Conservation (phyloP, 2,797 vertebrate genomes). For the Cercopithecus petaurista region DNA sequence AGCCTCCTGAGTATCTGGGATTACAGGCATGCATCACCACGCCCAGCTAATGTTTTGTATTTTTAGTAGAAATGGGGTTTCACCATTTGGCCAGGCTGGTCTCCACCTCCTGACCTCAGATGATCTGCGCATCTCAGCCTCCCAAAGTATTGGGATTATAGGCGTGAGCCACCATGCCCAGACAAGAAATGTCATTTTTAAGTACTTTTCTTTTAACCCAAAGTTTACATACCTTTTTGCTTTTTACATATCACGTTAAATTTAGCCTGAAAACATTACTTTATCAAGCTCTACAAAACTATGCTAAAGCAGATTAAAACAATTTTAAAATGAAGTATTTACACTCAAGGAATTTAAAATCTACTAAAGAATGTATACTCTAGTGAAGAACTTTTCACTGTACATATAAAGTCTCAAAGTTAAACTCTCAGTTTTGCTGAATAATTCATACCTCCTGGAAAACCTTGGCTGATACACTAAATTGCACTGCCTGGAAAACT, state of each 20-base stretch:
- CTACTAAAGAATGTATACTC: background rate
- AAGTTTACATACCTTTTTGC: background rate
- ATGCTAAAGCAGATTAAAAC: slow-evolving; percentile 2
- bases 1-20: too few relatives aligned
- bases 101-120: too few relatives aligned
- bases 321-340: background rate
- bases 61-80: too few relatives aligned
- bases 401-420: background rate
- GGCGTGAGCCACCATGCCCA: too few relatives aligned
- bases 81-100: too few relatives aligned
- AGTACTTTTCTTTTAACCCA: background rate
- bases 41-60: too few relatives aligned
- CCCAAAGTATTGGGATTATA: too few relatives aligned
- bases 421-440: background rate
- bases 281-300: background rate
- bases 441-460: fast-evolving
- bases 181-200: background rate
- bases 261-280: background rate
- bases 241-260: background rate
- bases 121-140: too few relatives aligned
- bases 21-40: too few relatives aligned
- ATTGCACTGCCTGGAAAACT: background rate
- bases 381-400: background rate
- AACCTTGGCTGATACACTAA: background rate
- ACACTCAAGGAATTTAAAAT: background rate